Percentiles rank a stretch among this genome's conserved stretches.
Conservation (phyloP, 2,797 vertebrate species). For the Diglossa cyanea region DNA sequence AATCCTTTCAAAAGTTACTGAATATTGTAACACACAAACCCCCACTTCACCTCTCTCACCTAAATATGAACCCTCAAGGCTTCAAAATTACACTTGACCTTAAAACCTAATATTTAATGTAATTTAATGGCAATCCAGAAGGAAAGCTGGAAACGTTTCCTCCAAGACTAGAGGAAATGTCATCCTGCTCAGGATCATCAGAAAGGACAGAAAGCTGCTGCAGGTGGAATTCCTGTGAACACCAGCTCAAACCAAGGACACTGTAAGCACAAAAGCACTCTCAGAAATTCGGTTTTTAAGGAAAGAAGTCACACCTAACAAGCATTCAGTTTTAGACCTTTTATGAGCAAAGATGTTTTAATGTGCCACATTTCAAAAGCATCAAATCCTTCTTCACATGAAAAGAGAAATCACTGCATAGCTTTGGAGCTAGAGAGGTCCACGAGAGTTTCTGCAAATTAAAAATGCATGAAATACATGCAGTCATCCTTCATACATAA, state of each 20-base stretch:
- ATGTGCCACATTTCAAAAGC: slow-evolving; percentile 19
- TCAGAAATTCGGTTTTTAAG: not conserved
- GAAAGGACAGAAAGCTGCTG: not conserved
- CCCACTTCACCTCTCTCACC: not conserved
- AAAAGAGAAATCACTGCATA: not conserved
- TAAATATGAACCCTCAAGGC: not conserved
- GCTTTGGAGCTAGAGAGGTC: slow-evolving; percentile 17
- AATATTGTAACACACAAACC: not conserved
- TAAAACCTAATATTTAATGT: not conserved
- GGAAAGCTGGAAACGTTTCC: not conserved
- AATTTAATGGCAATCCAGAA: not conserved
- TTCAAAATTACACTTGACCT: not conserved
- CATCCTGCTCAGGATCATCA: not conserved
- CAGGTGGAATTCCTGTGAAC: not conserved
- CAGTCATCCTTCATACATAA: slow-evolving; percentile 29
- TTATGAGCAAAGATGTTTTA: slow-evolving; percentile 49
- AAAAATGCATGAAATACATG: slow-evolving; percentile 42
- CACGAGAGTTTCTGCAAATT: slow-evolving; percentile 3
- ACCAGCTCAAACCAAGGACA: not conserved
- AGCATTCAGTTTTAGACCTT: not conserved
- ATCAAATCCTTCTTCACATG: not conserved
- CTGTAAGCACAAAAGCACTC: not conserved
- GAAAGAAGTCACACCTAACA: not conserved
- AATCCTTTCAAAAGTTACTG: not conserved
- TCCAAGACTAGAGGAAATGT: not conserved